These are phyloP conservation scores for Onychomys leucogaster DNA, from an alignment of 2,797 vertebrate genomes.

Conservation along the genomic window DNA sequence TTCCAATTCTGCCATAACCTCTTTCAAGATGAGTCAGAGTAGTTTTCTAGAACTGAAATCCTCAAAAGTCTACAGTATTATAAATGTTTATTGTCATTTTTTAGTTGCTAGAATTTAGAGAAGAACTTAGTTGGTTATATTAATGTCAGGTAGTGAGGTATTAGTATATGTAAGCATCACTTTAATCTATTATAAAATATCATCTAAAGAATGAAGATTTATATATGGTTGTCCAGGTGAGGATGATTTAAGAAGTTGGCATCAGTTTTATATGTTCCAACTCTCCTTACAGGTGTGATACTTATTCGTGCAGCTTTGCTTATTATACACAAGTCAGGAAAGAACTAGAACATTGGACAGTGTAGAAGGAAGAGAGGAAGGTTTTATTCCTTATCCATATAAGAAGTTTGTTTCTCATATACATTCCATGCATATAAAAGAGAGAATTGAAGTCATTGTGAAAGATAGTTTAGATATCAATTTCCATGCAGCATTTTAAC, in stretches of 20 bases:
- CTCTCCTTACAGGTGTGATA: conserved; percentile 53
- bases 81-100: conserved; percentile 68
- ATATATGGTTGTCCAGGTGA: conserved; percentile 34
- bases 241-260: conserved; percentile 64
- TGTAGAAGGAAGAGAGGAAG: conserved; percentile 51
- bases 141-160: conserved; percentile 50
- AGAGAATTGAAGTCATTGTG: neutral
- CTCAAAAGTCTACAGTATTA: conserved; percentile 68
- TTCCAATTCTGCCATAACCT: conserved; percentile 72
- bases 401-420: conserved; percentile 16
- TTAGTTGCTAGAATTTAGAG: conserved; percentile 66
- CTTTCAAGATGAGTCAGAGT: conserved; percentile 72
- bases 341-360: conserved; percentile 44
- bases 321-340: conserved; percentile 66
- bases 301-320: conserved; percentile 57
- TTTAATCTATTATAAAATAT: conserved; percentile 55
- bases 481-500: conserved; percentile 39
- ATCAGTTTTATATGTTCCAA: conserved; percentile 39
- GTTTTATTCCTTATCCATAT: conserved; percentile 56
- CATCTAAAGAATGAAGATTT: conserved; percentile 64
- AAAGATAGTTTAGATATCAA: conserved; percentile 46
- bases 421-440: conserved; percentile 41
- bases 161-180: conserved; percentile 53
- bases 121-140: conserved; percentile 54
- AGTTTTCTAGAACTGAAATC: conserved; percentile 74